Conservation (phyloP, 2,888 invertebrate species). For the Agriopis marginaria region DNA sequence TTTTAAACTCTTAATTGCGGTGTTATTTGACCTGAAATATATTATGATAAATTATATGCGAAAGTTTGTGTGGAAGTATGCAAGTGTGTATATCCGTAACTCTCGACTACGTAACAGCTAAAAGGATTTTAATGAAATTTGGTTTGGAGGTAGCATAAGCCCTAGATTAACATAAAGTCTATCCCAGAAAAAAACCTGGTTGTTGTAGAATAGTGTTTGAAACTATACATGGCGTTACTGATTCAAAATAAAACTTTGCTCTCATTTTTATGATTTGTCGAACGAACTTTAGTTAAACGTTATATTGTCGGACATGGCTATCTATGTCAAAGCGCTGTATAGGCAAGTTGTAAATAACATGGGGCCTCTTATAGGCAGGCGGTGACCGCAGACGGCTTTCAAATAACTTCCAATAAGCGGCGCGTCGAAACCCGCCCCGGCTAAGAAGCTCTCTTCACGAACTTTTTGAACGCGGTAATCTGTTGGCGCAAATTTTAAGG, state of each 20-base stretch:
- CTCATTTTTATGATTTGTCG: neutral
- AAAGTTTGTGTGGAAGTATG: too few relatives aligned
- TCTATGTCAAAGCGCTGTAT: conserved; percentile 48
- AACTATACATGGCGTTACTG: too few relatives aligned
- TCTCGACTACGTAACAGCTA: too few relatives aligned
- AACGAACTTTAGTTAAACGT: conserved; percentile 16
- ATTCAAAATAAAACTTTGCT: neutral
- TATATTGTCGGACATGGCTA: conserved; percentile 35
- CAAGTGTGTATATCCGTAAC: too few relatives aligned
- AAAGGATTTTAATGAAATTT: too few relatives aligned
- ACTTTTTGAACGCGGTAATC: conserved; percentile 5
- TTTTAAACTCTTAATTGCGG: too few relatives aligned
- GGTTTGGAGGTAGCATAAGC: too few relatives aligned
- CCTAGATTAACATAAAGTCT: too few relatives aligned
- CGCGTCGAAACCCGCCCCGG: conserved; percentile 49
- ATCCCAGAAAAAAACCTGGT: too few relatives aligned
- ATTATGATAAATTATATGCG: too few relatives aligned
- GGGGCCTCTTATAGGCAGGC: conserved; percentile 57
- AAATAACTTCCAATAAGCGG: conserved; percentile 68
- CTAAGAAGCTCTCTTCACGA: conserved; percentile 32
- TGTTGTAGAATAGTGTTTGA: too few relatives aligned
- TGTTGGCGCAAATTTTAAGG: neutral
- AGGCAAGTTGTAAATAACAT: conserved; percentile 55
- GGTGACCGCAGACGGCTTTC: conserved; percentile 63
- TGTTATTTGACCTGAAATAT: too few relatives aligned